phyloP scores from a whole-genome alignment of 35 echinoderm and acorn worm genomes.

The Eucidaris tribuloides region DNA sequence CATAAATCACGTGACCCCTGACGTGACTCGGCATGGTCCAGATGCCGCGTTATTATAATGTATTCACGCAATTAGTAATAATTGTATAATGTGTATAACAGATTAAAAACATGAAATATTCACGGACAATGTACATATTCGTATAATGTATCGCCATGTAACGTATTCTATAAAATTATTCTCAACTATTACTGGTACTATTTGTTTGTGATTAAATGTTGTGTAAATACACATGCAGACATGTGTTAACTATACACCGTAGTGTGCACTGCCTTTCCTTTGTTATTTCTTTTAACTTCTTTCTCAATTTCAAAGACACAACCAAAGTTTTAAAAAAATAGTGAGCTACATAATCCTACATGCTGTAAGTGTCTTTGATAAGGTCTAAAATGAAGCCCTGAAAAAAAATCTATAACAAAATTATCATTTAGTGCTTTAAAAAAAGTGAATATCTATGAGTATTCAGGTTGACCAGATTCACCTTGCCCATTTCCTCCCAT shows the following conservation, averaged over 20 bases:
- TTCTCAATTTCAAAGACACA: too few relatives aligned
- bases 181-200: conserved; percentile 6
- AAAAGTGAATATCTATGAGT: too few relatives aligned
- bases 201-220: conserved; percentile 14
- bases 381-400: too few relatives aligned
- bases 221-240: conserved; percentile 29
- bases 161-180: conserved; percentile 22
- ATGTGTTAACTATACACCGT: conserved; percentile 3
- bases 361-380: too few relatives aligned
- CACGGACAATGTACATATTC: conserved; percentile 32
- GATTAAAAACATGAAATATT: conserved; percentile 31
- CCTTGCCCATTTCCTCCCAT: too few relatives aligned
- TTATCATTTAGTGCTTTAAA: too few relatives aligned
- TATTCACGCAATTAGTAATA: conserved; percentile 19
- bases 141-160: conserved; percentile 12
- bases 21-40: not conserved
- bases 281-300: too few relatives aligned
- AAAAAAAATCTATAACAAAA: too few relatives aligned
- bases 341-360: too few relatives aligned
- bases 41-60: not conserved
- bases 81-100: conserved; percentile 34
- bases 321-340: too few relatives aligned
- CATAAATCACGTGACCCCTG: not conserved
- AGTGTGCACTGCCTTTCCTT: not conserved
- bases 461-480: too few relatives aligned